A percentile compares a stretch with the other conserved stretches of the same genome.
Conservation (phyloP, 2,888 invertebrate species). For the Sphaerolaimus hirsutus region DNA sequence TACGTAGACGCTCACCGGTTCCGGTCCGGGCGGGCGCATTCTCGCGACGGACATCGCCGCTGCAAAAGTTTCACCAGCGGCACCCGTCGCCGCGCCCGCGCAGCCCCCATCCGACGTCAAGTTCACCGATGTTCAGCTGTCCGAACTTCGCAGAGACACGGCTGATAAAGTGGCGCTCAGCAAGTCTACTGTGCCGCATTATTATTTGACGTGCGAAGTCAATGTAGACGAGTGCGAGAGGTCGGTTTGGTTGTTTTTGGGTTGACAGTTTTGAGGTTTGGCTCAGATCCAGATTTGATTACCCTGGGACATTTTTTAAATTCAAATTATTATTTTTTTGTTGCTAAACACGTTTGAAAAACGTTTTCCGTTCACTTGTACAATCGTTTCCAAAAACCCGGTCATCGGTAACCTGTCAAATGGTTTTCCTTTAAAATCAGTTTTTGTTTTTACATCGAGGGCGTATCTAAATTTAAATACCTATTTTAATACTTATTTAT, state of each 20-base stretch:
- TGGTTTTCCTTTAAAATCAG: too few species aligned
- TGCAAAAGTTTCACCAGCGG: slow-evolving; percentile 17
- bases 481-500: neutral
- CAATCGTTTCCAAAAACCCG: too few species aligned
- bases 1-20: slow-evolving; percentile 27
- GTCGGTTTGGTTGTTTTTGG: slow-evolving; percentile 18
- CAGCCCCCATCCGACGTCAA: slow-evolving; percentile 14
- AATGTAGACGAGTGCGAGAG: slow-evolving; percentile 50
- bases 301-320: too few species aligned
- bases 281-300: too few species aligned
- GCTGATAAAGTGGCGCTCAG: slow-evolving; percentile 65
- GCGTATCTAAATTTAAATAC: too few species aligned
- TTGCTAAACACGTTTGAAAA: too few species aligned
- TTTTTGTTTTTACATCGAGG: too few species aligned
- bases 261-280: neutral
- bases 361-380: too few species aligned
- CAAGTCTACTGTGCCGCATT: slow-evolving; percentile 83
- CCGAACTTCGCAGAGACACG: slow-evolving; percentile 59
- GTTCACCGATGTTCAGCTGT: slow-evolving; percentile 53
- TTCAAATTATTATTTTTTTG: too few species aligned
- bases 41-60: slow-evolving; percentile 10
- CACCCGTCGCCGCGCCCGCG: slow-evolving; percentile 11
- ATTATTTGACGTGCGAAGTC: slow-evolving; percentile 65
- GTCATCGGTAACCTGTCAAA: too few species aligned
- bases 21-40: slow-evolving; percentile 56